Base-by-base conservation (phyloP, 2,113 vertebrate species). In the Butorides virescens region DNA sequence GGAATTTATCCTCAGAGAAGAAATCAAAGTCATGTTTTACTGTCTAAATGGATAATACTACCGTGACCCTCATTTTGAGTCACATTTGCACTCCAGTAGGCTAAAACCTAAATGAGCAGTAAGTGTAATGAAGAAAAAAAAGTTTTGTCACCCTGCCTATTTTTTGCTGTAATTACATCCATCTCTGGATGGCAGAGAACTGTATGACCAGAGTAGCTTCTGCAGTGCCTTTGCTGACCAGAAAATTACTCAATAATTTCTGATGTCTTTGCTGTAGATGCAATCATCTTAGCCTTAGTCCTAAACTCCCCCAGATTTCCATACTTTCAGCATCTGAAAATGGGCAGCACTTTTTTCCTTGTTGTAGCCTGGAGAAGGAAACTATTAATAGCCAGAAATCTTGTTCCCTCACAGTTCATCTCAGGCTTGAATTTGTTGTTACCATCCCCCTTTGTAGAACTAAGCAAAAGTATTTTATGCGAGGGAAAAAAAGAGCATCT, bases 61-160 rank as follows among this genome's bases (percentile, higher is more conserved):
- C 21, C 65, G 19, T 26, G 21, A 44, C 39, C 29, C 39, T 86
- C 27, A 62, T 58, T 72, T 76, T 79, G 63, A 65, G 49, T 79
- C 42, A 58, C 0, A 0, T 73, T 86, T 86, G 15, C 13, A n/a
- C 0, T 1, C 30, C 34, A 56, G 18, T 20, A 76, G 23, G 49
- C 53, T 88, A 55, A 86, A 79, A 56, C 16, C 46, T 71, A 50
- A 80, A 62, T 0, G 0, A 88, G 26, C 15, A 42, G 11, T n/a
- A 83, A 61, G 15, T 80, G n/a, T 30, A 39, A n/a, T 59, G 32
- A 22, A 76, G 44, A 55, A 71, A 66, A 44, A 49, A 49, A 72
- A 44, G 10, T 53, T 61, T 36, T 20, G 7, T 61, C 13, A 7
- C 17, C 34, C 29, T 11, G 22, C 13, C 8, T 56, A 2, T 55